Evolutionary conservation across 2,113 vertebrate genomes (phyloP).

Genomic region (Lophotis ruficrista): DNA sequence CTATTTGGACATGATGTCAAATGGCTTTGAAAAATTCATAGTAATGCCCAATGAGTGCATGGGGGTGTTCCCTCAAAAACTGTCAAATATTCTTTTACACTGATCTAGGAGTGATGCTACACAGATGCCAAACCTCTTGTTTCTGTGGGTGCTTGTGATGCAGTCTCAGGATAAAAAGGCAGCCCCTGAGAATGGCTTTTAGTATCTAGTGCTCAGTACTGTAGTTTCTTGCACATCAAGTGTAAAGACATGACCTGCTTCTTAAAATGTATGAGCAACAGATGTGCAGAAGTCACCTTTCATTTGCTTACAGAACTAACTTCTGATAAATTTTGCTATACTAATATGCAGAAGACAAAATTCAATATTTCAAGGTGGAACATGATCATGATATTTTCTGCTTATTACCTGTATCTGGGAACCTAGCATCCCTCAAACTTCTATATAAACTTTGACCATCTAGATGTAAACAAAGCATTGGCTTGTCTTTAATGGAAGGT

Average conservation of each 20-base stretch:
- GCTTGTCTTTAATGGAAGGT: neutral
- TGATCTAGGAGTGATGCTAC: neutral
- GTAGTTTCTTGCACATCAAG: neutral
- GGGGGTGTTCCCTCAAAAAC: neutral
- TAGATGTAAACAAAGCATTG: neutral
- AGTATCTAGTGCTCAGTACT: neutral
- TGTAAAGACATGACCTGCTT: neutral
- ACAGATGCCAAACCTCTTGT: neutral
- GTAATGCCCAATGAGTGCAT: rapidly evolving
- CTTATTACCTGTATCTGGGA: neutral
- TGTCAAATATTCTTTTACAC: neutral
- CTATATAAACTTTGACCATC: neutral
- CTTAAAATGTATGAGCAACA: neutral
- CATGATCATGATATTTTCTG: neutral
- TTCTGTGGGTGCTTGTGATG: neutral
- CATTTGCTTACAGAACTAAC: neutral
- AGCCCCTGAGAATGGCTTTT: neutral
- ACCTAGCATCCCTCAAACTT: neutral
- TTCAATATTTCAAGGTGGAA: neutral
- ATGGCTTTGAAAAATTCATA: neutral
- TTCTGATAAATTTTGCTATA: neutral
- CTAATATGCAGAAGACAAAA: neutral
- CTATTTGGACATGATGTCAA: neutral
- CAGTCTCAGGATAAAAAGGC: neutral
- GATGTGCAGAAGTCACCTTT: neutral